phyloP scores from a whole-genome alignment of 2,113 vertebrate species.

The Dryoscopus gambensis region DNA sequence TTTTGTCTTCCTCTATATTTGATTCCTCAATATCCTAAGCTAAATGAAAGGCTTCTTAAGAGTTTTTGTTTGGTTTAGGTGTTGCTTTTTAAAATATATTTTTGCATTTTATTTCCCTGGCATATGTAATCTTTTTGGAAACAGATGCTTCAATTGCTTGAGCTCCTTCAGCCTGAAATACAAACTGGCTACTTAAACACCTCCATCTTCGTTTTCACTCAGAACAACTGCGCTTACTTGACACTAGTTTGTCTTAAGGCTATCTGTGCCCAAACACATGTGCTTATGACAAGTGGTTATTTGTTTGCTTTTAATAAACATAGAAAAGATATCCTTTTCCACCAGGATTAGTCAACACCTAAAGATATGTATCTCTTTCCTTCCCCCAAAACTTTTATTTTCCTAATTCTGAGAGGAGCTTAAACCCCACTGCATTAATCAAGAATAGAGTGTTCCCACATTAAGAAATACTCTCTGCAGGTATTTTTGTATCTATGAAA shows the following conservation, averaged over 20 bases:
- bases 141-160: neutral
- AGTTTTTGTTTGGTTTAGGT: neutral
- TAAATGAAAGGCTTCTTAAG: neutral
- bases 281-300: neutral
- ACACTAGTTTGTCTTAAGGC: neutral
- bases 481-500: constrained; percentile 30
- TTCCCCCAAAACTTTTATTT: neutral
- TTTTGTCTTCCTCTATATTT: neutral
- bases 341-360: neutral
- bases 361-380: neutral
- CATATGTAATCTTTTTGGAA: neutral
- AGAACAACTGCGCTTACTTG: neutral
- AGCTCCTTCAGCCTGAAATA: neutral
- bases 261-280: neutral
- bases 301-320: neutral
- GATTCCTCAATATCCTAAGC: neutral
- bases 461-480: constrained; percentile 33
- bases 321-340: neutral
- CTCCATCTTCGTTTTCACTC: neutral
- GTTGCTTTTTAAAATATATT: neutral
- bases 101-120: neutral
- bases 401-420: neutral
- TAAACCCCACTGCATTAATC: neutral
- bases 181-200: neutral
- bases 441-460: neutral